These are phyloP conservation scores for Darevskia mixta DNA, from an alignment of 2,797 vertebrate genomes.

Conservation along the genomic window DNA sequence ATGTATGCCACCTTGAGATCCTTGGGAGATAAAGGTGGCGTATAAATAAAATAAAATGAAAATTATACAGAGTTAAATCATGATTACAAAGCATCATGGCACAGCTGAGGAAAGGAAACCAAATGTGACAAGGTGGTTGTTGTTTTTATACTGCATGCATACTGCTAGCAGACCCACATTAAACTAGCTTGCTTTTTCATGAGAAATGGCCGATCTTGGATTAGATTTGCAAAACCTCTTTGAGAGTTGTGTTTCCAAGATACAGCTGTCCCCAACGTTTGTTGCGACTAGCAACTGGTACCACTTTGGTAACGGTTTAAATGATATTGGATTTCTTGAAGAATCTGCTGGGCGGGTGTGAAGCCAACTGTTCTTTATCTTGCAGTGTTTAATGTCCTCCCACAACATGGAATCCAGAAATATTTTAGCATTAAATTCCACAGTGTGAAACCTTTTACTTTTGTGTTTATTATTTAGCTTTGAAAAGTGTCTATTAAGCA, in stretches of 20 bases:
- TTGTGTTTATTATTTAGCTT: conserved; percentile 64
- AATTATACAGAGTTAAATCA: too few species aligned
- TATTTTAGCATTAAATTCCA: conserved; percentile 65
- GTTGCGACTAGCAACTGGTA: conserved; percentile 19
- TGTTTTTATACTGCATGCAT: too few species aligned
- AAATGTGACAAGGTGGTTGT: too few species aligned
- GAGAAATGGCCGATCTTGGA: neutral
- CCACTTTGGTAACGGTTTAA: conserved; percentile 37
- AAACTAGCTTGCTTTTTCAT: conserved; percentile 8
- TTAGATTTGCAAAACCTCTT: neutral
- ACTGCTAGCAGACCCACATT: neutral
- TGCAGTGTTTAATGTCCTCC: conserved; percentile 63
- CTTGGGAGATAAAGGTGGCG: too few species aligned
- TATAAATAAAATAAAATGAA: too few species aligned
- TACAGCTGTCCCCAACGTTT: conserved; percentile 25
- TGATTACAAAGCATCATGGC: too few species aligned
- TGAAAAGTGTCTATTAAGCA: conserved; percentile 66
- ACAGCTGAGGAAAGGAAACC: too few species aligned
- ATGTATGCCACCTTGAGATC: too few species aligned
- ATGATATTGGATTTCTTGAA: conserved; percentile 56
- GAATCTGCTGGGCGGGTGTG: conserved; percentile 49
- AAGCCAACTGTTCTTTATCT: conserved; percentile 51
- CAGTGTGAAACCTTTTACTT: conserved; percentile 48
- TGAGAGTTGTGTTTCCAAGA: conserved; percentile 1
- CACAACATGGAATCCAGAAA: conserved; percentile 72